A percentile compares a stretch with the other conserved stretches of the same genome.
Evolutionary conservation across 1,140 invertebrate species (phyloP).

Genomic region (Belonocnema kinseyi): DNA sequence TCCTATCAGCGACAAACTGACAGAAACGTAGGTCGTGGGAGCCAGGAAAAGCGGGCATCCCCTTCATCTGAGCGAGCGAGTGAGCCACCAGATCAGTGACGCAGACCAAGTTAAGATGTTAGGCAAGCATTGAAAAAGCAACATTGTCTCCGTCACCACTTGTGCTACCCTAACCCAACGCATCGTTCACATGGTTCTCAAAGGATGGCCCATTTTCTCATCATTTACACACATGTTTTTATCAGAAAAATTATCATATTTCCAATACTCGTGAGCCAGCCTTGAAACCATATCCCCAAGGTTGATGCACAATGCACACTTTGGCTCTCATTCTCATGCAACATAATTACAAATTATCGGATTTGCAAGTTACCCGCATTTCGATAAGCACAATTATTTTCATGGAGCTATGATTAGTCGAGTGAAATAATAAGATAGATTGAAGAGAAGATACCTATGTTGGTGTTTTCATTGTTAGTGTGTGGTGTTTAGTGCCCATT

Average conservation of each 20-base stretch:
- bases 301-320: constrained; percentile 55
- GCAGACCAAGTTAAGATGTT: constrained; percentile 74
- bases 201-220: constrained; percentile 44
- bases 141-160: constrained; percentile 76
- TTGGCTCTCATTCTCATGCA: constrained; percentile 61
- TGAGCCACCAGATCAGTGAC: constrained; percentile 75
- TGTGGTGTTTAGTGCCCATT: too few relatives aligned
- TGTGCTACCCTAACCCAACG: constrained; percentile 71
- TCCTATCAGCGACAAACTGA: constrained; percentile 94
- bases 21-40: constrained; percentile 95
- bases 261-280: constrained; percentile 4
- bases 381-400: neutral
- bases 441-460: too few relatives aligned
- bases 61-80: constrained; percentile 89
- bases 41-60: constrained; percentile 92
- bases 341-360: constrained; percentile 40
- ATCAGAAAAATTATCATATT: neutral
- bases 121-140: constrained; percentile 77
- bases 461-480: too few relatives aligned
- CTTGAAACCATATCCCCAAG: constrained; percentile 42
- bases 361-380: constrained; percentile 10
- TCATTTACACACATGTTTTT: neutral
- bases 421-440: too few relatives aligned
- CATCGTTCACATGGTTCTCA: constrained; percentile 58
- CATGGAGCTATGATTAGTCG: neutral